Base-by-base conservation (phyloP, 1,140 invertebrate species). In the Lepidurus couesii region DNA sequence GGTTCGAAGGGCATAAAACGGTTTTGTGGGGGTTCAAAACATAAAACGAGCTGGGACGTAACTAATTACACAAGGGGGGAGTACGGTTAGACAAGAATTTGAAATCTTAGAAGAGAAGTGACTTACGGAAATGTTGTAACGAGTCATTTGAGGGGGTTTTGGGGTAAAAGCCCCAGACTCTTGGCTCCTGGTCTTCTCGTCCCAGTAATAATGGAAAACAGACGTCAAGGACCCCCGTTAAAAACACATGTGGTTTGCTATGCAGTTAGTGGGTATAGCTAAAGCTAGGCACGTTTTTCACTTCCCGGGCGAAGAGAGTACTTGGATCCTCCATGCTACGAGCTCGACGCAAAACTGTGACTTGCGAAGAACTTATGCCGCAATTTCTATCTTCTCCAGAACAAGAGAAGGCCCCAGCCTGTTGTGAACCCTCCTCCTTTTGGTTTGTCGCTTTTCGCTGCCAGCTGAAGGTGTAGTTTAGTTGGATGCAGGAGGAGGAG, bases 91-190 rank as follows among this genome's bases (percentile, higher is more conserved):
- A 65, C 53, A 65, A 21, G 53, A 65, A 65, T 65, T 65, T 65
- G 53, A 65, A 65, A 65, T 65, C 16, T 65, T 65, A 65, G 53
- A 65, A 65, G 21, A 1, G 53, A 65, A 65, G n/a, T 65, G 53
- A 65, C 53, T 65, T 65, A 65, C 53, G 53, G 53, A 65, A 65
- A 65, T 65, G 53, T 65, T 65, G 53, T 34, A 65, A 65, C 53
- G 21, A 65, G 53, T 65, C 53, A 65, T 65, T 65, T 65, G 21
- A 21, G 53, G 53, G 16, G 53, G 53, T 65, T 21, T 65, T 65
- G n/a, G 6, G 53, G 53, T 65, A 65, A 65, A 21, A 65, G n/a
- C 53, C 34, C 34, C 53, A 65, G 53, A 65, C 53, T 65, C 53
- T 5, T 7, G 21, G 53, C 53, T 65, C 21, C 53, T 65, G 53